Evolutionary conservation across 2,797 vertebrate species (phyloP).

Genomic region (Bovichtus variegatus): DNA sequence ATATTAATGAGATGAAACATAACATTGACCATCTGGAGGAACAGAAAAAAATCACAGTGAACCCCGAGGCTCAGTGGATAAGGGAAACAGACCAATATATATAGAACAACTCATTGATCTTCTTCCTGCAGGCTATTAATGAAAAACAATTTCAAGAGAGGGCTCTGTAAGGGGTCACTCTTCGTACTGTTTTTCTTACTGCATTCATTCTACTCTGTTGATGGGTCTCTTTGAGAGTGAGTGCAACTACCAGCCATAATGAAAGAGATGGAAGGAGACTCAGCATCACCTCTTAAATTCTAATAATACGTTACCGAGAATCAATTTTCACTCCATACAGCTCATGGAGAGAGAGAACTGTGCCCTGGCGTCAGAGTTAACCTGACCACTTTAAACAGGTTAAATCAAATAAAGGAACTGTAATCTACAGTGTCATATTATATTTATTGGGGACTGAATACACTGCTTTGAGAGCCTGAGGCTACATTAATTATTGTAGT

Average conservation of each 20-base stretch:
- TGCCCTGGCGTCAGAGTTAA: constrained; percentile 10
- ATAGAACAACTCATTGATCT: constrained; percentile 60
- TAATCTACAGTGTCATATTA: constrained; percentile 5
- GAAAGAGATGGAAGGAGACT: constrained; percentile 49
- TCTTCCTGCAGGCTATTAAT: constrained; percentile 58
- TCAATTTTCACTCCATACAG: constrained; percentile 42
- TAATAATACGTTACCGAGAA: constrained; percentile 33
- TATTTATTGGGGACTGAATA: neutral
- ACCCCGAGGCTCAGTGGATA: constrained; percentile 18
- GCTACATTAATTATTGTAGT: neutral
- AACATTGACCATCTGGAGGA: constrained; percentile 62
- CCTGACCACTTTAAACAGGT: constrained; percentile 16
- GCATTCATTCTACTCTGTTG: constrained; percentile 59
- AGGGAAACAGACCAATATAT: constrained; percentile 25
- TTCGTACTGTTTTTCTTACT: constrained; percentile 52
- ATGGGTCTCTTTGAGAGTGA: constrained; percentile 54
- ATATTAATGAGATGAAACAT: constrained; percentile 61
- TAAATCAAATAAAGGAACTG: constrained; percentile 17
- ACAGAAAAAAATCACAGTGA: constrained; percentile 41
- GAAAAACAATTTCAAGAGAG: constrained; percentile 59
- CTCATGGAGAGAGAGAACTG: constrained; percentile 15
- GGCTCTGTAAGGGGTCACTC: constrained; percentile 49
- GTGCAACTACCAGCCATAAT: constrained; percentile 55
- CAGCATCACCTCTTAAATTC: constrained; percentile 21
- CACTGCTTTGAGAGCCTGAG: neutral